These are phyloP conservation scores for Tenrec ecaudatus DNA, from an alignment of 2,113 vertebrate genomes.

Conservation along the genomic window DNA sequence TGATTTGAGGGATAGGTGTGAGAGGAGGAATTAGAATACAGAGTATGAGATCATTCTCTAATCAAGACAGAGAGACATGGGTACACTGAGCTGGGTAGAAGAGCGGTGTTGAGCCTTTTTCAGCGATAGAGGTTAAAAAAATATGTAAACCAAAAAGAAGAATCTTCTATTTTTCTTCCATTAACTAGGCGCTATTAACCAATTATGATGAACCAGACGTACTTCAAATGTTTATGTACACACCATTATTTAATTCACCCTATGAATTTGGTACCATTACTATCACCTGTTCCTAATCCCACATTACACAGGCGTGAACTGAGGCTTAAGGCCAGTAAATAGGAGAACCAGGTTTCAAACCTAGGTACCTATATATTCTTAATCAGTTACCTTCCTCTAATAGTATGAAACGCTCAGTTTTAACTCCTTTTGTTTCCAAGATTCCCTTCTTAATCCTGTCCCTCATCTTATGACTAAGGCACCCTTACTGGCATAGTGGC, in stretches of 20 bases:
- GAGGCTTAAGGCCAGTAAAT: background rate
- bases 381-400: background rate
- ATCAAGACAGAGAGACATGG: background rate
- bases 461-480: background rate
- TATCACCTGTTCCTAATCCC: background rate
- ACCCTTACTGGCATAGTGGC: no score
- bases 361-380: background rate
- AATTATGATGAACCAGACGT: background rate
- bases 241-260: background rate
- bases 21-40: slow-evolving; percentile 17
- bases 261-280: background rate
- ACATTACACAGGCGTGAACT: slow-evolving; percentile 12
- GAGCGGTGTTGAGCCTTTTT: slow-evolving; percentile 8
- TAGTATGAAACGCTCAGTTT: background rate
- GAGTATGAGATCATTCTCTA: slow-evolving; percentile 22
- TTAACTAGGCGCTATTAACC: no score
- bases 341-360: slow-evolving; percentile 6
- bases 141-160: background rate
- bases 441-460: background rate
- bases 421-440: slow-evolving; percentile 49
- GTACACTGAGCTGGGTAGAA: background rate
- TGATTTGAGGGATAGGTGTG: slow-evolving; percentile 48
- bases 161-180: background rate
- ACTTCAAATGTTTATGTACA: slow-evolving; percentile 19
- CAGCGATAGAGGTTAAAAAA: slow-evolving; percentile 38